Evolutionary conservation across 2,797 vertebrate species (phyloP), one percentile per base, ranked within the genome.

Genomic region (Antennarius maculatus): DNA sequence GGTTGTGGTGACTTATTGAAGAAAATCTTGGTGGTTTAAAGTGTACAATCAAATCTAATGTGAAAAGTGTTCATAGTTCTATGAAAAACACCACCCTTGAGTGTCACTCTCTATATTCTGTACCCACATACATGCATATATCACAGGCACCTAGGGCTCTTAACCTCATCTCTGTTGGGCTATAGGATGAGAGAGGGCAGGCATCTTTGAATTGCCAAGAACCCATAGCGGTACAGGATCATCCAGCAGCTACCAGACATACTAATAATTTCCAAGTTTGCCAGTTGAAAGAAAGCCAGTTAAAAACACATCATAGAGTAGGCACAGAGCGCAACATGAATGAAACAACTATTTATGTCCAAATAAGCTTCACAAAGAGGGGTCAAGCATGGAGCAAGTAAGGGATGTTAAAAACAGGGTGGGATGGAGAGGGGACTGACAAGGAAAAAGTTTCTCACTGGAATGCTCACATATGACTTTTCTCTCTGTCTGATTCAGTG

Each of bases 381-480:
- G 12, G 2, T 13, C 12, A 86, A 85, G 61, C 87, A 83, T 81
- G 71, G 87, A 90, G 86, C 69, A 80, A 94, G 92, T 81, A 91
- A 83, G 92, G 77, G 71, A 66, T 28, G 54, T 50, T 61, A 54
- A 52, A 48, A 61, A 45, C 9, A 9, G n/a, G 39, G 47, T 45
- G 45, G 71, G 62, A 9, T 28, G 39, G 14, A 29, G 41, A 16
- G 60, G 42, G 29, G 43, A 49, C 5, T 6, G 63, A 45, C 27
- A 15, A 23, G 63, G 74, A 61, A 74, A 29, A 72, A 69, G 56
- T 83, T 87, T 91, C 85, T 89, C 89, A 92, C 91, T 88, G 91
- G 89, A 97, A 97, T 97, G 95, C 95, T 96, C 95, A 96, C 96
- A 93, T 94, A 75, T 79, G 87, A 88, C 83, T 80, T 80, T 85